Evolutionary conservation across 2,888 invertebrate genomes (phyloP).

Genomic region (Tubiluchus corallicola): DNA sequence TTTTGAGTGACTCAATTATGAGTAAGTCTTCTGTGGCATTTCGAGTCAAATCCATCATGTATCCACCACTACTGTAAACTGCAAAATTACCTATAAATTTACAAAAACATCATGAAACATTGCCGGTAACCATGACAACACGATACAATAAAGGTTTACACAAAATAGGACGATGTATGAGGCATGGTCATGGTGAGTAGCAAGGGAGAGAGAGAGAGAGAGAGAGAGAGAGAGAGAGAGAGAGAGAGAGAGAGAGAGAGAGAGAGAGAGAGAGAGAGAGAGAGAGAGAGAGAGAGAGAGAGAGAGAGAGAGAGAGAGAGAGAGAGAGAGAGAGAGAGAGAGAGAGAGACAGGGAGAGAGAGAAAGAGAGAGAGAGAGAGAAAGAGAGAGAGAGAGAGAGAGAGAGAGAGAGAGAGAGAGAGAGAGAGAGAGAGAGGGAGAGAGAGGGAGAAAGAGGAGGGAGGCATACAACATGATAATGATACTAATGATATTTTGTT

Average conservation of each 20-base stretch:
- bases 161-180: not conserved
- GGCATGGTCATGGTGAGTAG: not conserved
- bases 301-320: not conserved
- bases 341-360: too few species aligned
- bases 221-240: not conserved
- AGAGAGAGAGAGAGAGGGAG: not conserved
- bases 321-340: not conserved
- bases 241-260: not conserved
- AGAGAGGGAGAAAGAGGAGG: not conserved
- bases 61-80: too few species aligned
- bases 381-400: not conserved
- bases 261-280: not conserved
- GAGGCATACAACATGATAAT: not conserved
- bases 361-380: not conserved
- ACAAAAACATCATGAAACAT: too few species aligned
- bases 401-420: not conserved
- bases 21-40: too few species aligned
- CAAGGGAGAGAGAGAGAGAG: not conserved
- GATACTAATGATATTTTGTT: not conserved
- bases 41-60: too few species aligned
- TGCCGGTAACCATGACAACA: too few species aligned
- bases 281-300: not conserved
- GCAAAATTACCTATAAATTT: too few species aligned
- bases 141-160: not conserved
- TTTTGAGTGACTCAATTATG: too few species aligned